These are phyloP conservation scores for Lacanobia oleracea DNA, from an alignment of 2,888 invertebrate genomes.

Conservation along the genomic window DNA sequence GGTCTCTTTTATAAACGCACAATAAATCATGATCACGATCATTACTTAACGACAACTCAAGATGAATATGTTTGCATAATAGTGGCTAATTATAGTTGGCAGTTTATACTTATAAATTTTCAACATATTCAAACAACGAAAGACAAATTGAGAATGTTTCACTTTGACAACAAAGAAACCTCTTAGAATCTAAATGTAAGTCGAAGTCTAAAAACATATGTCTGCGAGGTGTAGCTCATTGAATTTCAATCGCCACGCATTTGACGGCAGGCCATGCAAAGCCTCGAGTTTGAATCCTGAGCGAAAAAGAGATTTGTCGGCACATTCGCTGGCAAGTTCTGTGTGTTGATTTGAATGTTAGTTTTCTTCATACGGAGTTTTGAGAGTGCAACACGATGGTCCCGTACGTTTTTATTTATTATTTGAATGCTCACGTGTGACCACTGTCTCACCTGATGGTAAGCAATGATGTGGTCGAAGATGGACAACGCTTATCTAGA, in stretches of 20 bases:
- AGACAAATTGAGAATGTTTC: too few species aligned
- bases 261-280: slow-evolving; percentile 49
- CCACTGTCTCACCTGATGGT: too few species aligned
- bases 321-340: slow-evolving; percentile 26
- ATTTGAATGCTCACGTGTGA: too few species aligned
- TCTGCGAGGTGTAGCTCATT: slow-evolving; percentile 50
- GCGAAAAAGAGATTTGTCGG: slow-evolving; percentile 46
- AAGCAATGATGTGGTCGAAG: too few species aligned
- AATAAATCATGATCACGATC: too few species aligned
- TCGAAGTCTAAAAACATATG: slow-evolving; percentile 29
- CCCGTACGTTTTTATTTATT: too few species aligned
- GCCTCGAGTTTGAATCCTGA: slow-evolving; percentile 39
- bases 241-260: slow-evolving; percentile 60
- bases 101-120: not conserved
- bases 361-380: not conserved
- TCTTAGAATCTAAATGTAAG: slow-evolving; percentile 1
- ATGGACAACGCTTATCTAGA: too few species aligned
- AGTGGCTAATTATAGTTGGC: not conserved
- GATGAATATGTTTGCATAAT: too few species aligned
- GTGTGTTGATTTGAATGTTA: slow-evolving; percentile 4
- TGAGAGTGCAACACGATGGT: too few species aligned
- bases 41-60: too few species aligned
- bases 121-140: not conserved
- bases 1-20: too few species aligned
- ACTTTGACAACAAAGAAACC: slow-evolving; percentile 10